Base-by-base conservation (phyloP, 2,797 vertebrate genomes). In the Anas bernieri region DNA sequence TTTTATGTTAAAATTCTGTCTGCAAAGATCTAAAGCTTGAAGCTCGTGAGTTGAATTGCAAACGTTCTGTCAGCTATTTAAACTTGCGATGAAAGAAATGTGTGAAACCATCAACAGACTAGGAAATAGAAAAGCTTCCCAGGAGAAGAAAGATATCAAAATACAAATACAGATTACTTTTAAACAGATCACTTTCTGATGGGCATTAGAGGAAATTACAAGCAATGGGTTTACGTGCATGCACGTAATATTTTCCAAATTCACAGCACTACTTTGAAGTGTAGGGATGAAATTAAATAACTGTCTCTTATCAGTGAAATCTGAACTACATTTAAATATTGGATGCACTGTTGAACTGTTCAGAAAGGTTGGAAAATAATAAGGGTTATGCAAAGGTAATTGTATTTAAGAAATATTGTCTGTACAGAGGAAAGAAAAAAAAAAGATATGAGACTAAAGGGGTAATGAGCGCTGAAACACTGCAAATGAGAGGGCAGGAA, bases 261-360 rank as follows among this genome's bases (percentile, higher is more conserved):
- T 82, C 86, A 80, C 35, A 64, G 5, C 17, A 67, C 62, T 89
- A 33, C 33, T 92, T 72, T 88, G 62, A 88, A 91, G 21, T 55
- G 16, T 23, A 48, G 25, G 63, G 84, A 96, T 67, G n/a, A 95
- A 93, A 91, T 86, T 39, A 86, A 88, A 92, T 61, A 80, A 7
- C 15, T 67, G 7, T 39, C 6, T 78, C 37, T 76, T 88, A 88
- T 74, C 67, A 70, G 25, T 45, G 48, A 94, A 90, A 93, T 90
- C 59, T 56, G 7, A 88, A 30, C 77, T 76, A 41, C 18, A n/a
- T 69, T 86, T 18, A 69, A 62, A 62, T 88, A 82, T 46, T 69
- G 26, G 39, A 73, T 86, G 22, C 13, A 37, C 0, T 46, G 0
- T 20, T 81, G 76, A 83, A 41, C 9, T 43, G 13, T 56, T 63